Evolutionary conservation across 2,797 vertebrate genomes (phyloP), one percentile per base, ranked within the genome.

Genomic region (Leuciscus waleckii): DNA sequence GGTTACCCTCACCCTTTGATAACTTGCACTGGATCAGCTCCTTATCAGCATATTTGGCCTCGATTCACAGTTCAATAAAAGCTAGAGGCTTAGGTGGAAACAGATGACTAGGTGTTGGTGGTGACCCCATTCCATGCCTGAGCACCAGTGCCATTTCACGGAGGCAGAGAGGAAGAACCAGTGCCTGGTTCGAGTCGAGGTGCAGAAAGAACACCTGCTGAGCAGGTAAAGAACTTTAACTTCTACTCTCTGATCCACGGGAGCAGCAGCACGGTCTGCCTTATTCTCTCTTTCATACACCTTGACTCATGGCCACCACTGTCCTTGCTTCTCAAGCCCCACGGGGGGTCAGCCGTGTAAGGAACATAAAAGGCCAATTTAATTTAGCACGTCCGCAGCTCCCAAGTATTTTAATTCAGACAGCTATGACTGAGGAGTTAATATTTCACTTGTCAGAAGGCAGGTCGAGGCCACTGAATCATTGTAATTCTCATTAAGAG

Each of bases 401-500:
- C 96, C 97, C 97, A 98, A 99, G 98, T 98, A 99, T 99, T 99
- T 99, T 99, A 99, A 99, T 99, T 99, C 97, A 97, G 98, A 99
- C 98, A 99, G 98, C 98, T 98, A 98, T 99, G 98, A 99, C 97
- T 98, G 98, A 99, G 98, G 98, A 99, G 98, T 99, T 99, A 99
- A 99, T 99, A 99, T 99, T 99, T 99, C 97, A 99, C 97, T 98
- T 99, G 98, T 99, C 98, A 99, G 97, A 98, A 99, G 95, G 97
- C 95, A 96, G 97, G 97, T 97, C 95, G 94, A 95, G 97, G 96
- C 98, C 96, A 98, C 97, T 99, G 98, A 98, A 99, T 99, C 98
- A 99, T 97, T 98, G 96, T 99, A 99, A 99, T 99, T 98, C 98
- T 99, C 98, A 99, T 99, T 99, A 99, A 99, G 98, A 99, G 98